These are phyloP conservation scores for Crotalus viridis DNA, from an alignment of 2,113 vertebrate species.

Conservation along the genomic window DNA sequence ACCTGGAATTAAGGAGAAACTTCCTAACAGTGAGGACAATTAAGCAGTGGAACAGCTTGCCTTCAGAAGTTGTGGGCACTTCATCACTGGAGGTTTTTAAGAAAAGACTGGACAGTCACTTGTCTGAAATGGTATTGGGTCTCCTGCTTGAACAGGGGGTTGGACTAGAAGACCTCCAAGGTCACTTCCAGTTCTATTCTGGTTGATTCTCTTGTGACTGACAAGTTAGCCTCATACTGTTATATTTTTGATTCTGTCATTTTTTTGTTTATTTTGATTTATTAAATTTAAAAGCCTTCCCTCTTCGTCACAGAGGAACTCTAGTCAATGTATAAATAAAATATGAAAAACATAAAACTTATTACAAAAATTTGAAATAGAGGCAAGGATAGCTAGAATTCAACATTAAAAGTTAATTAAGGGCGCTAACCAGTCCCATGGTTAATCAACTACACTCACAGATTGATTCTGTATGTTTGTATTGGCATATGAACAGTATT, in stretches of 20 bases:
- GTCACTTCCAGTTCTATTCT: too few relatives aligned
- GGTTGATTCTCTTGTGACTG: neutral
- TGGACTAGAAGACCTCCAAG: too few relatives aligned
- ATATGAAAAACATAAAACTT: neutral
- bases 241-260: neutral
- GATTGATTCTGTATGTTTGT: neutral
- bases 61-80: too few relatives aligned
- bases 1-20: too few relatives aligned
- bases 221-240: neutral
- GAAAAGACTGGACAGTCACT: too few relatives aligned
- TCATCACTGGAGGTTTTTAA: too few relatives aligned
- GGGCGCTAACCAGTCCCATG: neutral
- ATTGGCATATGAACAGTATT: neutral
- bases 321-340: neutral
- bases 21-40: too few relatives aligned
- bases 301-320: neutral
- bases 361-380: neutral
- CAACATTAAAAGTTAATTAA: neutral
- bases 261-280: neutral
- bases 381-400: neutral
- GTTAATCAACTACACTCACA: neutral
- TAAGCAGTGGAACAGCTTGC: too few relatives aligned
- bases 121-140: too few relatives aligned
- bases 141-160: too few relatives aligned
- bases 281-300: neutral